These are phyloP conservation scores for Misgurnus mizolepis DNA, from an alignment of 2,113 vertebrate genomes.

Conservation along the genomic window DNA sequence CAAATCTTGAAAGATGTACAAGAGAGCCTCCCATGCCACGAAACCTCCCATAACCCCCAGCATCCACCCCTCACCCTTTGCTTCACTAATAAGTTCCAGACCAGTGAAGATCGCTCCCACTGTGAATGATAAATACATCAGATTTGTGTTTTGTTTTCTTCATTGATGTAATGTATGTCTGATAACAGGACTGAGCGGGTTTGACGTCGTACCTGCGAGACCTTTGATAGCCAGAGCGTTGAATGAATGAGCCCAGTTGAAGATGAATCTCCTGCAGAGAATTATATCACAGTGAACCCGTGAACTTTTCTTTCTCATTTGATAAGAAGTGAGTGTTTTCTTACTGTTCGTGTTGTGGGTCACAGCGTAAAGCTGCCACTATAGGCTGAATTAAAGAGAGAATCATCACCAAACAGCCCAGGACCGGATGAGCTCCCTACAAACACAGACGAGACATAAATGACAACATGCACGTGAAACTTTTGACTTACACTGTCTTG, in stretches of 20 bases:
- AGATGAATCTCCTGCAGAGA: conserved; percentile 69
- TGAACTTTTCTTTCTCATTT: neutral
- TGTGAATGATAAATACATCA: conserved; percentile 40
- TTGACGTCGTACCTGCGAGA: conserved; percentile 67
- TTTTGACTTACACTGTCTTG: neutral
- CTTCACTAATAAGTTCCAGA: conserved; percentile 61
- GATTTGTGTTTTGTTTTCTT: neutral
- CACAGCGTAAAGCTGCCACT: conserved; percentile 64
- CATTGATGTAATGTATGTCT: too few relatives aligned
- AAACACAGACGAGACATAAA: conserved; percentile 25
- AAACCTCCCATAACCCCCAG: conserved; percentile 76
- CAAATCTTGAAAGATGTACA: conserved; percentile 61
- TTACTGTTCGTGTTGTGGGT: conserved; percentile 64
- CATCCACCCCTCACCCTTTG: conserved; percentile 59
- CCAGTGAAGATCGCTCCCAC: conserved; percentile 77
- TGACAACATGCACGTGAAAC: neutral
- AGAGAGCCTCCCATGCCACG: conserved; percentile 71
- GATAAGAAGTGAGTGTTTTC: neutral
- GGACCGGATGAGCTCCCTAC: conserved; percentile 68
- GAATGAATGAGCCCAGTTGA: conserved; percentile 68
- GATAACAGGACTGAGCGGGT: too few relatives aligned
- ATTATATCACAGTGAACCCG: neutral
- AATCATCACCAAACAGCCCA: conserved; percentile 64
- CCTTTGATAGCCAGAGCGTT: conserved; percentile 66
- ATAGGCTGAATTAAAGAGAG: conserved; percentile 66